These are phyloP conservation scores for Nephotettix cincticeps DNA, from an alignment of 1,140 invertebrate species.

Conservation along the genomic window DNA sequence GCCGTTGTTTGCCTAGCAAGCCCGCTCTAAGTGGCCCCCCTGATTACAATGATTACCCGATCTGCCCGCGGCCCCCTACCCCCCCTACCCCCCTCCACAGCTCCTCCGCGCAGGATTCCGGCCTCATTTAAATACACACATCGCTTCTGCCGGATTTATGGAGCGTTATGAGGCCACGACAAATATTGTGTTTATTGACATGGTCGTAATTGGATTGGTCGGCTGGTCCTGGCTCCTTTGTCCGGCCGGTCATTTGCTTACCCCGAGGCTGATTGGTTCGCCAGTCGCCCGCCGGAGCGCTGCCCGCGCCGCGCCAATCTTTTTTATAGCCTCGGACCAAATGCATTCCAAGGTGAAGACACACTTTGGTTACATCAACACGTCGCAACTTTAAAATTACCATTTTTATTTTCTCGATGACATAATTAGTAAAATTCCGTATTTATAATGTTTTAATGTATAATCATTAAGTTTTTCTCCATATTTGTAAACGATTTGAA, in stretches of 20 bases:
- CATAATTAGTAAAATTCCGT: too few species aligned
- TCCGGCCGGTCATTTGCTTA: constrained; percentile 10
- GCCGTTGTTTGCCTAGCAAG: constrained; percentile 21
- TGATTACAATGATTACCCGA: constrained; percentile 18
- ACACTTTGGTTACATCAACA: too few species aligned
- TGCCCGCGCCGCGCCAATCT: not conserved
- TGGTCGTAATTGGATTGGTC: constrained; percentile 3
- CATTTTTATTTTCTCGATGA: too few species aligned
- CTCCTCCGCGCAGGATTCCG: not conserved
- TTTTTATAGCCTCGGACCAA: too few species aligned
- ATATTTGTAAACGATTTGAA: too few species aligned
- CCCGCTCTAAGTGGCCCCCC: not conserved
- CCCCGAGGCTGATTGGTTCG: constrained; percentile 4
- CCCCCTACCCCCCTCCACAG: not conserved
- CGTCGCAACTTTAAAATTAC: too few species aligned
- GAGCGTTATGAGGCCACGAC: constrained; percentile 4
- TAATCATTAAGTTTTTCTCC: too few species aligned
- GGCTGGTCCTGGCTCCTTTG: not conserved
- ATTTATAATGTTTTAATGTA: too few species aligned
- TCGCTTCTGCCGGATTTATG: constrained; percentile 8
- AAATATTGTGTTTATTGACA: constrained; percentile 22
- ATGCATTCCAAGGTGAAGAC: too few species aligned
- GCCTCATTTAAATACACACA: constrained; percentile 19
- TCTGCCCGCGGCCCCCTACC: not conserved
- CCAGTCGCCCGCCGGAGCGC: not conserved